phyloP scores from a whole-genome alignment of 37 sponge, comb jelly and placozoan genomes.

The Petrosia ficiformis region DNA sequence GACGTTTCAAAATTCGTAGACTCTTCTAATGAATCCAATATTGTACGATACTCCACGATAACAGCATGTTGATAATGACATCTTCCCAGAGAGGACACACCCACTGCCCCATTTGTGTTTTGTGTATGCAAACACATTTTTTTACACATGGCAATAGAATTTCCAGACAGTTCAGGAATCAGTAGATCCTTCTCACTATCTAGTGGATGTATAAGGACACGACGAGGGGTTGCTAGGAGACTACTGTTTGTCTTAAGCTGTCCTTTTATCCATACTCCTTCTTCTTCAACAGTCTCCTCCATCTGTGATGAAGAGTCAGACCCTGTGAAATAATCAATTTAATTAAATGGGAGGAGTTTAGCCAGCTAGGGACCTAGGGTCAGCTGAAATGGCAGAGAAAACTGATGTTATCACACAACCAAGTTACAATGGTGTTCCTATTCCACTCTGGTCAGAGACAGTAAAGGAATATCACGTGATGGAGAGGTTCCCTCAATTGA shows the following conservation, averaged over 20 bases:
- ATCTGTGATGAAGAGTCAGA: no score
- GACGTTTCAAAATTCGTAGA: no score
- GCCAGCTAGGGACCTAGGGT: neutral
- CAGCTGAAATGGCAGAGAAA: neutral
- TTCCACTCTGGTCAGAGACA: constrained; percentile 33
- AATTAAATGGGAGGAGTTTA: no score
- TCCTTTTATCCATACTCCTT: neutral
- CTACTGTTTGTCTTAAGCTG: neutral
- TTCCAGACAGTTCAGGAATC: neutral
- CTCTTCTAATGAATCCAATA: no score
- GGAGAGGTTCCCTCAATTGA: constrained; percentile 35
- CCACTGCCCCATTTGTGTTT: no score
- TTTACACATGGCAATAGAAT: constrained; percentile 1
- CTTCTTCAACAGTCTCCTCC: neutral
- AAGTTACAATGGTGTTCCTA: constrained; percentile 7
- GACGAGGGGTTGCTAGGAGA: neutral
- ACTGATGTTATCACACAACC: neutral
- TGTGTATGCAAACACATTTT: neutral
- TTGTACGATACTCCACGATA: no score
- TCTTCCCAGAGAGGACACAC: no score
- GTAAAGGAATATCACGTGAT: constrained; percentile 27
- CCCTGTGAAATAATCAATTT: no score
- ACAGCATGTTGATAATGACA: no score
- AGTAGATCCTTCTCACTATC: neutral
- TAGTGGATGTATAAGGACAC: neutral